Base-by-base conservation (phyloP, 2,113 vertebrate species). In the Ginglymostoma cirratum region DNA sequence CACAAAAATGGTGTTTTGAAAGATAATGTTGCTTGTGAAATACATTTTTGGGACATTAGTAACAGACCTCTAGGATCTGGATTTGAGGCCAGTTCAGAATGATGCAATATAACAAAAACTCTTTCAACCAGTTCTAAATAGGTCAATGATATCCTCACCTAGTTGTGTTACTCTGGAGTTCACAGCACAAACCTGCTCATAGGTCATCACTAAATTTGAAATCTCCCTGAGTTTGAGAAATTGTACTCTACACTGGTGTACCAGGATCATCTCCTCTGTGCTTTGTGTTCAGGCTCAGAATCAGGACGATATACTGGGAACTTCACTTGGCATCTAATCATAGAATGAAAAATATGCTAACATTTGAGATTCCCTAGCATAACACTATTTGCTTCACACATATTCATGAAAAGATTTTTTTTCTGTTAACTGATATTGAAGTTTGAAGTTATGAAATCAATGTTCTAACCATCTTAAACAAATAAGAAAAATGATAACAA, bases 21-120 rank as follows among this genome's bases (percentile, higher is more conserved):
- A 92, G 7, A 52, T 61, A 89, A 89, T 55, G 30, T 38, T 66
- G 34, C 52, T 30, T 61, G 52, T 34, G 30, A 19, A 61, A 66
- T 65, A 66, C 21, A 92, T 92, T 66, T 92, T 38, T 21, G 19
- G 4, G 38, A 83, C 15, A 42, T 19, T 21, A n/a, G 55, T 92
- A 55, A 66, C 34, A 17, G 19, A 92, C 38, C 5, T 90, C 12
- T 8, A 21, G 34, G 55, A 38, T 21, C 15, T 38, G 15, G 3
- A 90, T 66, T 92, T 92, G 89, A 66, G n/a, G 65, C 34, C 19
- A 38, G 24, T 92, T 92, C 61, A 92, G 61, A 92, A 92, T 92
- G 52, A 61, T 61, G 14, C 2, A 23, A 92, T 92, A 66, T 61
- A 61, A 61, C 55, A 92, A 66, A 66, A 34, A 2, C 55, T n/a